Percentiles rank a stretch among this genome's conserved stretches.
Evolutionary conservation across 2,113 vertebrate species (phyloP).

Genomic region (Pseudopodoces humilis): DNA sequence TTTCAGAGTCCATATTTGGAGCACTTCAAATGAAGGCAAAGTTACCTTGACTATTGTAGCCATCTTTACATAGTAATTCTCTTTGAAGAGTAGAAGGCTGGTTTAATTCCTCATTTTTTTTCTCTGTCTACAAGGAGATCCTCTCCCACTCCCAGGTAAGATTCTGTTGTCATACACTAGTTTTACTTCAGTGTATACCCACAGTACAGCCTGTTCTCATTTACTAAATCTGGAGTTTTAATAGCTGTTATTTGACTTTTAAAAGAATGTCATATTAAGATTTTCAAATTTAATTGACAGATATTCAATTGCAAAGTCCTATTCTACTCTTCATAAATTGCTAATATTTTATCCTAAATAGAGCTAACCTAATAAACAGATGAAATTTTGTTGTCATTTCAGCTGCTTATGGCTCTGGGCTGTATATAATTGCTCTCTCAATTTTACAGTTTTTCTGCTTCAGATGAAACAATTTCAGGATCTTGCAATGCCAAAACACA

Average conservation of each 20-base stretch:
- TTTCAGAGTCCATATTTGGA: neutral
- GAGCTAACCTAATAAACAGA: slow-evolving; percentile 39
- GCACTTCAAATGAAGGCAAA: slow-evolving; percentile 25
- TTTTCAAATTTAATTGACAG: slow-evolving; percentile 47
- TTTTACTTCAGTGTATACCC: neutral
- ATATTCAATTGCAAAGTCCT: slow-evolving; percentile 53
- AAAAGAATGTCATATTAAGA: slow-evolving; percentile 55
- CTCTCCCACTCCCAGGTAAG: neutral
- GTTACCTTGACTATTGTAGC: slow-evolving; percentile 61
- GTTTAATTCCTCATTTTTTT: neutral
- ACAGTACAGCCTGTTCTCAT: slow-evolving; percentile 21
- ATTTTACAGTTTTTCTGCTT: slow-evolving; percentile 50
- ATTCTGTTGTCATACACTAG: neutral
- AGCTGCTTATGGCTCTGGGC: slow-evolving; percentile 9
- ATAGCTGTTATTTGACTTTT: slow-evolving; percentile 43
- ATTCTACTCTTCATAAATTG: slow-evolving; percentile 42
- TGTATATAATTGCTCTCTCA: slow-evolving; percentile 34
- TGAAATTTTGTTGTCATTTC: slow-evolving; percentile 54
- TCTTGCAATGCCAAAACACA: slow-evolving; percentile 44
- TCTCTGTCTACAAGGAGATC: neutral
- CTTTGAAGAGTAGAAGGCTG: neutral
- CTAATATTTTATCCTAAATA: slow-evolving; percentile 49
- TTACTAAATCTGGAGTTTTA: slow-evolving; percentile 46
- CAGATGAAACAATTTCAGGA: slow-evolving; percentile 59
- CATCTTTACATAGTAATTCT: slow-evolving; percentile 22